Base-by-base conservation (phyloP, 2,888 invertebrate genomes). In the Mylabris sibirica region DNA sequence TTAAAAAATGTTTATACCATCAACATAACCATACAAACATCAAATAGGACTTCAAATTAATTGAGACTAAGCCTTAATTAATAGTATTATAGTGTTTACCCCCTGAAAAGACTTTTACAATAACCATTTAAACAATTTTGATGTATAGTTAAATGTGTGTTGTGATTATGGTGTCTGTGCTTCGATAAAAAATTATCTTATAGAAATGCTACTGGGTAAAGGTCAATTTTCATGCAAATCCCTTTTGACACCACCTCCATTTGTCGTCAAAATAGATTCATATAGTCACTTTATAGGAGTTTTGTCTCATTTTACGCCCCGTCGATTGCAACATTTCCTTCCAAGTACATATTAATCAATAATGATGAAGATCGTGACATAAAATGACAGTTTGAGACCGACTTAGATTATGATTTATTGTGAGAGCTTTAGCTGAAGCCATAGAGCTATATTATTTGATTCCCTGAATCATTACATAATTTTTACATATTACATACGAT, bases 171-270 rank as follows among this genome's bases (percentile, higher is more conserved):
- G 3, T 22, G 22, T 65, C 49, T 59, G 30, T 59, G 64, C 67
- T 68, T 66, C 62, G 35, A 44, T 34, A 67, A 69, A 74, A 75
- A 73, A 75, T 75, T 67, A 69, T 72, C 71, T 65, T 68, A 60
- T 65, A 66, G 60, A 69, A 62, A 72, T 71, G 69, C 68, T 72
- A 66, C 67, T 65, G 72, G 75, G 76, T 75, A 77, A 75, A 79
- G 80, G 80, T 81, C 81, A 80, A 81, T 81, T 81, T 81, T 80
- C 78, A 81, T 81, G 81, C 79, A 80, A 80, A 81, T 81, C 80
- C 79, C 74, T 69, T 70, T 77, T 79, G 81, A 80, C 79, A 79
- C 74, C 78, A 79, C 78, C 78, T 75, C 77, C 76, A 80, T 80
- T 81, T 80, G 77, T 80, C 75, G 77, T 73, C 72, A 68, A 74